A percentile compares a stretch with the other conserved stretches of the same genome.
phyloP scores from a whole-genome alignment of 2,888 invertebrate species.

The Latrodectus hesperus region DNA sequence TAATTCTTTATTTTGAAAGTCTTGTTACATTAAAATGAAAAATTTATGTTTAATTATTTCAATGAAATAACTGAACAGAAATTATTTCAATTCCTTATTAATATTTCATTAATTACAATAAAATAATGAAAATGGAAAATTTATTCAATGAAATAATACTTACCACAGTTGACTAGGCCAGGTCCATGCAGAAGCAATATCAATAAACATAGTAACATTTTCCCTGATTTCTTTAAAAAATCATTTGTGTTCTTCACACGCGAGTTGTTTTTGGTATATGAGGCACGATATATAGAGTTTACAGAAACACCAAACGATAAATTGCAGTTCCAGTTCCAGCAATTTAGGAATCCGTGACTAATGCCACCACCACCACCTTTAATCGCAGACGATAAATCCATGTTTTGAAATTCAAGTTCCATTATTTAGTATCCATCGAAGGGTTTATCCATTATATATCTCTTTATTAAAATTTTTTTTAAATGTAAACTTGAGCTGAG shows the following conservation, averaged over 20 bases:
- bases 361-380: conserved; percentile 41
- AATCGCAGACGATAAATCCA: conserved; percentile 60
- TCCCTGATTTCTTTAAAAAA: conserved; percentile 56
- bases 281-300: conserved; percentile 43
- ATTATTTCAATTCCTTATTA: no score
- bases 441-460: conserved; percentile 53
- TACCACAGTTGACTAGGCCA: conserved; percentile 64
- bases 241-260: conserved; percentile 26
- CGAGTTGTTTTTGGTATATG: conserved; percentile 9
- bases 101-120: no score
- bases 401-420: conserved; percentile 22
- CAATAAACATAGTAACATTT: conserved; percentile 55
- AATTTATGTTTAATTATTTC: no score
- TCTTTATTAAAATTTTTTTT: neutral
- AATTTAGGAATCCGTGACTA: conserved; percentile 27
- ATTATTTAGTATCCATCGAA: conserved; percentile 26
- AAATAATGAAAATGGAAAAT: no score
- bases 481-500: neutral
- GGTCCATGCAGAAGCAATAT: conserved; percentile 50
- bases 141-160: conserved; percentile 1
- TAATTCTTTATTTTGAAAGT: no score
- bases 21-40: no score
- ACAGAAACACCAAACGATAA: conserved; percentile 45
- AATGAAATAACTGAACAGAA: no score
- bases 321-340: conserved; percentile 52